Evolutionary conservation across 2,888 invertebrate species (phyloP).

Genomic region (Caenorhabditis plicata): DNA sequence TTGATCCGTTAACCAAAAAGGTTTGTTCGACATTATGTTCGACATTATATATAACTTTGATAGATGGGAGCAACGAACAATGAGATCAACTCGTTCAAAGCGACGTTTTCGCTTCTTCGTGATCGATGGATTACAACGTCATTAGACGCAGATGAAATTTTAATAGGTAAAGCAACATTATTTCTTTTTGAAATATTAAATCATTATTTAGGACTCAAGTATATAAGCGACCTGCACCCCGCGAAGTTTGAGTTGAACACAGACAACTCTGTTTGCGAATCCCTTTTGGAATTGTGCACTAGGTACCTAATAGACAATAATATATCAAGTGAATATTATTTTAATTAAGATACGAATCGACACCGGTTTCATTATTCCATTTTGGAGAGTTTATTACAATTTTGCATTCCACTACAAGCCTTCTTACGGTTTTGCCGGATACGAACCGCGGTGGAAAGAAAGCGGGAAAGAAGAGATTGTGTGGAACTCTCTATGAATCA

Average conservation of each 20-base stretch:
- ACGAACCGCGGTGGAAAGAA: neutral
- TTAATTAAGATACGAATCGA: constrained; percentile 13
- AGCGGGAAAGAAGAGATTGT: constrained; percentile 10
- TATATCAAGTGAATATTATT: too few relatives aligned
- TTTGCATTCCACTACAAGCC: constrained; percentile 7
- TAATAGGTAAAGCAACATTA: too few relatives aligned
- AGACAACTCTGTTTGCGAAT: constrained; percentile 18
- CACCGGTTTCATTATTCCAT: constrained; percentile 25
- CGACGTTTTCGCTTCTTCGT: constrained; percentile 23
- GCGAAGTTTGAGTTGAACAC: constrained; percentile 23
- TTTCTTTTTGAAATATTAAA: too few relatives aligned
- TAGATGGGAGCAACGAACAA: constrained; percentile 6
- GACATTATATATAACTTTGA: neutral
- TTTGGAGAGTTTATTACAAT: constrained; percentile 22
- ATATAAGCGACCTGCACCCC: constrained; percentile 35
- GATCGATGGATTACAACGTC: constrained; percentile 34
- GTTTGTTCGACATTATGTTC: neutral
- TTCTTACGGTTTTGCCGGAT: constrained; percentile 5
- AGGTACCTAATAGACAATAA: too few relatives aligned
- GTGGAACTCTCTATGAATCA: constrained; percentile 25
- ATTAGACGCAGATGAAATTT: constrained; percentile 37
- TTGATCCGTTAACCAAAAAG: constrained; percentile 23
- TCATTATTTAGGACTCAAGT: constrained; percentile 45
- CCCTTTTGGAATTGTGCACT: constrained; percentile 10
- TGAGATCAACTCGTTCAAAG: constrained; percentile 27